Conservation (phyloP, 1,140 invertebrate species). For the Pseudomyrmex concolor region DNA sequence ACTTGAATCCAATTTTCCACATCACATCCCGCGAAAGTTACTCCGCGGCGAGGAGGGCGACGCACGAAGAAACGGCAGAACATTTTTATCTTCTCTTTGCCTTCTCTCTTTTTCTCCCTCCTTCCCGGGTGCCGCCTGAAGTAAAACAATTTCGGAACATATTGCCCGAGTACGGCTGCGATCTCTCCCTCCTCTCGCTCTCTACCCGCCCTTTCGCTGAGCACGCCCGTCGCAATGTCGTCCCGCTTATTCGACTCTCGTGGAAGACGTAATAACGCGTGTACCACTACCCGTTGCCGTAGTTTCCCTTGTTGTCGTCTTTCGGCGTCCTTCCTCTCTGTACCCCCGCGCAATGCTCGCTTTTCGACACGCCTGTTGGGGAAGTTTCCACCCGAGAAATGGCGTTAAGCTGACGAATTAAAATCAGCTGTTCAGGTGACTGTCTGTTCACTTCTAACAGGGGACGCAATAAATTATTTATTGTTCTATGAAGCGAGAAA, state of each 20-base stretch:
- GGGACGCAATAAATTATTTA: too few relatives aligned
- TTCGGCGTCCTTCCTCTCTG: neutral
- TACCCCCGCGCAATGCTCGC: neutral
- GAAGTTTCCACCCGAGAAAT: neutral
- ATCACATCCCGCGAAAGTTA: constrained; percentile 81
- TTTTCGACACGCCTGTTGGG: neutral
- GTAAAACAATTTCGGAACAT: constrained; percentile 81
- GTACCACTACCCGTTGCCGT: constrained; percentile 47
- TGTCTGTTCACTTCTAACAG: neutral
- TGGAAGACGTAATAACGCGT: constrained; percentile 75
- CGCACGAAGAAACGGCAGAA: constrained; percentile 65
- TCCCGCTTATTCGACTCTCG: constrained; percentile 61
- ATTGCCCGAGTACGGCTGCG: constrained; percentile 71
- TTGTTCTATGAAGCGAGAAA: too few relatives aligned
- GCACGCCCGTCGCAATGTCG: constrained; percentile 38
- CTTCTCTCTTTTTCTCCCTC: neutral
- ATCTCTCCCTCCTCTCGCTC: neutral
- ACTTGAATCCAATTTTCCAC: constrained; percentile 81
- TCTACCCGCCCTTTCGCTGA: neutral
- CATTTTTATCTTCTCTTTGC: constrained; percentile 73
- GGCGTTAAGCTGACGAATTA: neutral
- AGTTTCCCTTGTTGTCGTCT: constrained; percentile 16
- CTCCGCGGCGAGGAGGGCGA: constrained; percentile 72
- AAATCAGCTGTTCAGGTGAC: neutral
- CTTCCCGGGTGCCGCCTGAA: constrained; percentile 38